Evolutionary conservation across 2,888 invertebrate genomes (phyloP), one percentile per base, ranked within the genome.

Genomic region (Thecophora atra): DNA sequence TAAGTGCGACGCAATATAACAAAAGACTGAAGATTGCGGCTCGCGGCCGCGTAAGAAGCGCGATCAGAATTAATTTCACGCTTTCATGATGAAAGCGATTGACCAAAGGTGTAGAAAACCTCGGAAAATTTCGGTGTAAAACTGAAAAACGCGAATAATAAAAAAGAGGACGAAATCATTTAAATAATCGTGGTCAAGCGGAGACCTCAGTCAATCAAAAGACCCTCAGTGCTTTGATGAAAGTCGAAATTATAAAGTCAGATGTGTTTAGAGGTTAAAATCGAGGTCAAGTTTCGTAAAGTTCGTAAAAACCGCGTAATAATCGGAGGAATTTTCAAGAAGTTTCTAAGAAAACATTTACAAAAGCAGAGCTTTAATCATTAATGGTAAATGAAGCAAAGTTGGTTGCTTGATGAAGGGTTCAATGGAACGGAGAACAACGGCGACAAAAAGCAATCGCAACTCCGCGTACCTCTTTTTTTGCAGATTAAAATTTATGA

Each of bases 241-340:
- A 64, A 5, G 44, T 19, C n/a, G 21, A 62, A 60, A 60, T 69
- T 69, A 58, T 60, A 69, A 69, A 69, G 69, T 69, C 69, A 60
- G 28, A 30, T 62, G 69, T 28, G 69, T 47, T 62, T 47, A 51
- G 69, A 47, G 44, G 30, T 60, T 47, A 1, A 6, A 17, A 30
- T 28, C 44, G 19, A 7, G 13, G 62, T 17, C 30, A 30, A 5
- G 19, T 54, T 67, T 66, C 13, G n/a, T 0, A 8, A 17, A 47
- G 17, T 42, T 63, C 42, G 24, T 15, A 30, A 1, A 17, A 28
- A 69, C 47, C 47, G 60, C 60, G 60, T 60, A 24, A 60, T 37
- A 37, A 54, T 67, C 42, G 19, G 19, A 28, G 21, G 28, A 19
- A 51, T 7, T 52, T 13, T 21, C 21, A 15, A 3, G 7, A n/a